phyloP scores from a whole-genome alignment of 2,113 vertebrate species.

The Numenius arquata region DNA sequence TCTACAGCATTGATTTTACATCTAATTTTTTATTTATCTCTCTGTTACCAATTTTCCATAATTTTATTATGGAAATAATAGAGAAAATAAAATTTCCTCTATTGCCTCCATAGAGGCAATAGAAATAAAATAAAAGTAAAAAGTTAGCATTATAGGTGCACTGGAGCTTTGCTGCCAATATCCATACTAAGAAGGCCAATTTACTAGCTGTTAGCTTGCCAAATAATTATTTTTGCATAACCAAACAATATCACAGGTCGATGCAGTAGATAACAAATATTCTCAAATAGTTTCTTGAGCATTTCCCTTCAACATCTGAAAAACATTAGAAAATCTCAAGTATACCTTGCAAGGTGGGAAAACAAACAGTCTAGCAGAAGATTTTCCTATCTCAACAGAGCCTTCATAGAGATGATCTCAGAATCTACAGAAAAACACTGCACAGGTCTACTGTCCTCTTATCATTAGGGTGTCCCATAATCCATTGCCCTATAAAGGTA shows the following conservation, averaged over 20 bases:
- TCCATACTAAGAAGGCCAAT: neutral
- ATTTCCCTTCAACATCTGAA: neutral
- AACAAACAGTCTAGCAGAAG: neutral
- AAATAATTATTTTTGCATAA: slow-evolving; percentile 6
- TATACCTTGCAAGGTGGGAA: neutral
- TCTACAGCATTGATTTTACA: slow-evolving; percentile 4
- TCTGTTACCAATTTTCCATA: neutral
- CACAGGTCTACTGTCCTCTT: neutral
- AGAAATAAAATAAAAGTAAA: neutral
- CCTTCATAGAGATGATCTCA: neutral
- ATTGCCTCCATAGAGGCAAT: neutral
- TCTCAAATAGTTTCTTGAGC: neutral
- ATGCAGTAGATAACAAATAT: neutral
- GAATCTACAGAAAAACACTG: neutral
- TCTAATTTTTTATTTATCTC: neutral
- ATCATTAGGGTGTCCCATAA: neutral
- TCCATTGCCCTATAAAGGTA: neutral
- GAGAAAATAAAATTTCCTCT: no score
- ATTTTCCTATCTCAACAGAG: neutral
- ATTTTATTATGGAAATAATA: no score
- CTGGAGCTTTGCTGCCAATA: neutral
- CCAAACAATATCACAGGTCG: neutral
- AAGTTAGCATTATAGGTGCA: neutral
- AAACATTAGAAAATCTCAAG: neutral
- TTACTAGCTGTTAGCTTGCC: neutral